Percentiles rank a stretch among this genome's conserved stretches.
Conservation (phyloP, 1,140 invertebrate genomes). For the Scaptomyza graminum region DNA sequence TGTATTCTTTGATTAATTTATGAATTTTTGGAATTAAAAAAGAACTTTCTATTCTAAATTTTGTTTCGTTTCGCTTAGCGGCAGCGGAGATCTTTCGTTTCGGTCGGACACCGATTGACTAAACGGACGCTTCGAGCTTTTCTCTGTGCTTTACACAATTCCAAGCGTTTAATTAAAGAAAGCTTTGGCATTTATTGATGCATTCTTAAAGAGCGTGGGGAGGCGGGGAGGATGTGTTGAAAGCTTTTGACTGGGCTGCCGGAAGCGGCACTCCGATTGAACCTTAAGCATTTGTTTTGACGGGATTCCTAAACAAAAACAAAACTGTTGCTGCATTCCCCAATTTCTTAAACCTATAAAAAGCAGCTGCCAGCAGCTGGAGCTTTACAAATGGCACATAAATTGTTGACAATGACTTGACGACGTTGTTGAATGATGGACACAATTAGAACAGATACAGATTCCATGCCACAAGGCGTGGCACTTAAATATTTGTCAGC, state of each 20-base stretch:
- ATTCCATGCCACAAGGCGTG: conserved; percentile 15
- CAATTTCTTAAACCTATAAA: background rate
- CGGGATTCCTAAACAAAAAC: conserved; percentile 64
- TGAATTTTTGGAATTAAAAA: conserved; percentile 39
- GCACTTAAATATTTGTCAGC: background rate
- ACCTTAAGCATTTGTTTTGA: conserved; percentile 48
- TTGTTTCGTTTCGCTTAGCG: conserved; percentile 68
- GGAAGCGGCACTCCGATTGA: conserved; percentile 63
- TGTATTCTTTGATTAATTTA: conserved; percentile 34
- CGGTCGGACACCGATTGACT: conserved; percentile 84
- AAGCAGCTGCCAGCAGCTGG: conserved; percentile 42
- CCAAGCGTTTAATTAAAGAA: conserved; percentile 69
- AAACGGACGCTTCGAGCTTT: conserved; percentile 59
- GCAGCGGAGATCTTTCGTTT: conserved; percentile 83
- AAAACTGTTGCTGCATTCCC: conserved; percentile 16
- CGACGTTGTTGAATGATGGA: conserved; percentile 61
- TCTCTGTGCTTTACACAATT: conserved; percentile 64
- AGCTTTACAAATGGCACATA: conserved; percentile 56
- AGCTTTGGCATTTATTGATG: conserved; percentile 73
- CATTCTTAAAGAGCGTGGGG: conserved; percentile 29
- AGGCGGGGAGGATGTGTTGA: conserved; percentile 18
- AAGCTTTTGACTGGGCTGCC: conserved; percentile 44
- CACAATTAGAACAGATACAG: conserved; percentile 56
- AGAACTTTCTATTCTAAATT: conserved; percentile 57
- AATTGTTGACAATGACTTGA: conserved; percentile 59